Percentiles rank a stretch among this genome's conserved stretches.
These are phyloP conservation scores for Drosophila sproati DNA, from an alignment of 1,140 invertebrate species.

Conservation along the genomic window DNA sequence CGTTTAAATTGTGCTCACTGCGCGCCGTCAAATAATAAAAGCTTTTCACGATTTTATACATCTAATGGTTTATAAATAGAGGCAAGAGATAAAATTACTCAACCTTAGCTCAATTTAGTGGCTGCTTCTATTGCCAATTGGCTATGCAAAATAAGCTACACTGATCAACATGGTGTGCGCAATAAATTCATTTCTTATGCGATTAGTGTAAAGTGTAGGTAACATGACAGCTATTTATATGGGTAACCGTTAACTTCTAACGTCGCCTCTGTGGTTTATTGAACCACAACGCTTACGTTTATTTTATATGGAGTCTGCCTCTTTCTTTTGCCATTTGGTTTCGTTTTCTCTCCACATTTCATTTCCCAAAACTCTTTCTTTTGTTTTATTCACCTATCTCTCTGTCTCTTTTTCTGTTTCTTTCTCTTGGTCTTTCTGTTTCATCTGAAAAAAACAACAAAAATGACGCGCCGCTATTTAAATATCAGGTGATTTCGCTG, in stretches of 20 bases:
- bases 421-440: constrained; percentile 10
- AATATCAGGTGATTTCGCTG: constrained; percentile 76
- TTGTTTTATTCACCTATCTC: too few species aligned
- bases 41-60: constrained; percentile 36
- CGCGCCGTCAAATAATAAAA: constrained; percentile 49
- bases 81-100: constrained; percentile 30
- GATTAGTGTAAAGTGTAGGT: too few species aligned
- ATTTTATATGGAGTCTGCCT: constrained; percentile 3
- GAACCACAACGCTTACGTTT: constrained; percentile 19
- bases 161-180: constrained; percentile 16
- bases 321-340: constrained; percentile 10
- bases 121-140: constrained; percentile 39
- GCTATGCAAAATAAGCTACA: constrained; percentile 36
- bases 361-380: not conserved
- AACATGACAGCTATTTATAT: not conserved
- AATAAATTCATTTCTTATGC: not conserved
- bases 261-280: constrained; percentile 36
- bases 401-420: constrained; percentile 32
- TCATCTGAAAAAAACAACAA: constrained; percentile 30
- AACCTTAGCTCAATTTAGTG: constrained; percentile 46
- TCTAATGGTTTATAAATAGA: constrained; percentile 43
- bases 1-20: constrained; percentile 60
- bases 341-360: constrained; percentile 1
- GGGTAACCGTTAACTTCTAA: constrained; percentile 26
- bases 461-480: constrained; percentile 76